Base-by-base conservation (phyloP, 1,140 invertebrate genomes). In the Spodoptera litura region DNA sequence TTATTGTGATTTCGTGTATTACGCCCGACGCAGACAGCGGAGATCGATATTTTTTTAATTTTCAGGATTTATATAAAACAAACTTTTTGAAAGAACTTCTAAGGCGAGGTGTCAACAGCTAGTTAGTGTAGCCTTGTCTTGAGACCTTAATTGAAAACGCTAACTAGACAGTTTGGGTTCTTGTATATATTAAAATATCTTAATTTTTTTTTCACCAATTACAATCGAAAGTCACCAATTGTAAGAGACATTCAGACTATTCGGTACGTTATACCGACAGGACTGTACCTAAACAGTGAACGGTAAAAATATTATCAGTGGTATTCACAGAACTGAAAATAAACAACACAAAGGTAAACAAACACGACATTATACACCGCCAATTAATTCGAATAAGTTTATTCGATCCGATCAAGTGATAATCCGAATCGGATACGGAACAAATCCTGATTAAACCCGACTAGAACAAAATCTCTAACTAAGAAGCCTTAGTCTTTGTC, bases 401-500 rank as follows among this genome's bases (percentile, higher is more conserved):
- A 35, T 38, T 6, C 8, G 9, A 6, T 4, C 20, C 58, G 38
- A 44, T 49, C 13, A 53, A 15, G 59, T 64, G 58, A 52, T 75
- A 62, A 49, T 75, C 59, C 56, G 15, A 49, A 38, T 20, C 1
- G n/a, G 59, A 75, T 62, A 25, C 44, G 4, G 35, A 62, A 25
- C 55, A 35, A 62, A 55, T 59, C 49, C 49, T 53, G 71, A 61
- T 61, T 61, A 73, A 73, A 49, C 59, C 56, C 56, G 44, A 31
- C 49, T 51, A 68, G 11, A 53, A 49, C 55, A 13, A 73, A 73
- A 73, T 73, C 38, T 59, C 38, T 27, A 49, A 62, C 49, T 62
- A 53, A 75, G 73, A 75, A 75, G 58, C 73, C 73, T 12, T 64
- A 53, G 35, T 15, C 49, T 75, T 75, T 55, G 58, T 75, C 73